These are phyloP conservation scores for Acromyrmex charruanus DNA, from an alignment of 1,140 invertebrate species.

Conservation along the genomic window DNA sequence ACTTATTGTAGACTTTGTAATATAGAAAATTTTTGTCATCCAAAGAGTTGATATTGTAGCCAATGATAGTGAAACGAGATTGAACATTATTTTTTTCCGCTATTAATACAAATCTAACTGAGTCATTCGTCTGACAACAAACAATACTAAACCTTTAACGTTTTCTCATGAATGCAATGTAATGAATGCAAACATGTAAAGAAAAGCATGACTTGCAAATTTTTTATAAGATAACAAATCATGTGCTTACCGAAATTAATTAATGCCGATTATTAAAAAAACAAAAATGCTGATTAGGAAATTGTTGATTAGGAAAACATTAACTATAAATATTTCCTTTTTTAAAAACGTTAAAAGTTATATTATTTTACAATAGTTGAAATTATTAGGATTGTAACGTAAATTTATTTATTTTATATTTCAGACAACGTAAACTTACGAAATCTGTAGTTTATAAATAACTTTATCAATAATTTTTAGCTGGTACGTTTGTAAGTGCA, in stretches of 20 bases:
- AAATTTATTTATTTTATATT: too few relatives aligned
- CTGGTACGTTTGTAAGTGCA: not conserved
- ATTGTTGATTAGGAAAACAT: not conserved
- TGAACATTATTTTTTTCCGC: not conserved
- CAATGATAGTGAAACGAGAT: not conserved
- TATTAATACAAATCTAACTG: not conserved
- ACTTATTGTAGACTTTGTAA: not conserved
- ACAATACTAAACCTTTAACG: not conserved
- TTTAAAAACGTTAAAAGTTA: too few relatives aligned
- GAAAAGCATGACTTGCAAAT: not conserved
- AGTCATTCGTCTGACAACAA: not conserved
- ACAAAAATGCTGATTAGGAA: not conserved
- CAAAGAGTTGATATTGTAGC: not conserved
- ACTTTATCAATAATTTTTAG: not conserved
- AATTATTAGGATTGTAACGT: too few relatives aligned
- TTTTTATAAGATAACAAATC: not conserved
- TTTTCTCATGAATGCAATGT: not conserved
- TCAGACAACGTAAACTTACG: too few relatives aligned
- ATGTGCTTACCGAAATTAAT: conserved; percentile 1
- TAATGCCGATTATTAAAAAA: conserved; percentile 1
- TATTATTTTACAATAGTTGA: too few relatives aligned
- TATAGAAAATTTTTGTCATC: not conserved
- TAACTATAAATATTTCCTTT: too few relatives aligned
- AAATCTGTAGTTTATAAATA: not conserved
- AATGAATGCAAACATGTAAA: not conserved